Evolutionary conservation across 2,888 invertebrate species (phyloP), one percentile per base, ranked within the genome.

Genomic region (Megastigmus dorsalis): DNA sequence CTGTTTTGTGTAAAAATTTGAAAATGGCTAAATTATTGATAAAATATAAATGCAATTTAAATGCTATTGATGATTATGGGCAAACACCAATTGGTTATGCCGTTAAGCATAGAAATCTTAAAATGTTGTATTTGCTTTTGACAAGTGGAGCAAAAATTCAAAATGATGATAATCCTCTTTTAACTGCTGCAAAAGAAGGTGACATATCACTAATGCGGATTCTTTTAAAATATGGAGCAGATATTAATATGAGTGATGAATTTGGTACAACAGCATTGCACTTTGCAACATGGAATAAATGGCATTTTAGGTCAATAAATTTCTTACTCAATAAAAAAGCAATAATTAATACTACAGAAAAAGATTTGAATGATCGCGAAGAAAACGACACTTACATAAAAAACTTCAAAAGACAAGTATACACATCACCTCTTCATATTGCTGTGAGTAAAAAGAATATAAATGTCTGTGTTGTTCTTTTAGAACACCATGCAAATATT

Each of bases 361-460:
- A 48, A 36, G 15, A 1, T 13, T 5, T 18, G 10, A 3, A 23
- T n/a, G 26, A 52, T 6, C 2, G 9, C 33, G 28, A 28, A 60
- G 26, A 62, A 45, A 41, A 0, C 23, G 60, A 66, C 48, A 23
- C 28, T n/a, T 67, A 67, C 10, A 41, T n/a, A 5, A 55, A 33
- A 38, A 10, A 69, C 5, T 62, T 69, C 10, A 66, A 6, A 30
- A 70, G 13, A 26, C 18, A 38, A 43, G 43, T 75, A 20, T 52
- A 59, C 4, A 75, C 70, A 18, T 66, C 75, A n/a, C 75, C 75
- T 18, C 62, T 75, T 5, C 75, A 75, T 30, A 71, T 75, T 60
- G 75, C 75, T 54, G 66, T 75, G 18, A 38, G 9, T 10, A 75
- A 70, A 41, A 66, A 65, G 45, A 23, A 13, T 65, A 20, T 28